Percentiles rank a stretch among this genome's conserved stretches.
Evolutionary conservation across 2,888 invertebrate species (phyloP).

Genomic region (Luperina testacea): DNA sequence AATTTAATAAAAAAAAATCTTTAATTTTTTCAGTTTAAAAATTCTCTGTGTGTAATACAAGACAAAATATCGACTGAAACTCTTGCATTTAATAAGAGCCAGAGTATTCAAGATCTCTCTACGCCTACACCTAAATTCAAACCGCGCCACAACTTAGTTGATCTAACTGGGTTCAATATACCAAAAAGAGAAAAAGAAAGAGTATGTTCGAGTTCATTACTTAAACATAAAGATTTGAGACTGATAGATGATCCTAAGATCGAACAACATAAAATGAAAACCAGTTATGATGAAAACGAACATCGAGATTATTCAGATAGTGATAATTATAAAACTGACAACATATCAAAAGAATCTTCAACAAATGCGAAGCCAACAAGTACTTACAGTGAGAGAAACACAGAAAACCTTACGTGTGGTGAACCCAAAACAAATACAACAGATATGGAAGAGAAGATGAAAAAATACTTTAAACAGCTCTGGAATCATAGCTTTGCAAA

Average conservation of each 20-base stretch:
- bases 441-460: slow-evolving; percentile 6
- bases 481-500: neutral
- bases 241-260: neutral
- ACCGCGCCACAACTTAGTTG: slow-evolving; percentile 44
- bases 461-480: slow-evolving; percentile 7
- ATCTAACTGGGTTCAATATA: slow-evolving; percentile 45
- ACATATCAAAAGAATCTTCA: neutral
- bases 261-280: neutral
- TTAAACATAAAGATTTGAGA: slow-evolving; percentile 9
- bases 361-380: neutral
- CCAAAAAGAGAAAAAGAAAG: slow-evolving; percentile 27
- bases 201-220: neutral
- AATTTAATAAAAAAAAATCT: too few species aligned
- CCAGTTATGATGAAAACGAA: neutral
- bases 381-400: neutral
- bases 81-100: slow-evolving; percentile 12
- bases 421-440: neutral
- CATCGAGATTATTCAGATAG: neutral
- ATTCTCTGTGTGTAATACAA: slow-evolving; percentile 2
- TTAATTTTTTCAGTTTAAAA: slow-evolving; percentile 16
- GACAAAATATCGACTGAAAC: neutral
- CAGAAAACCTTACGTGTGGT: neutral
- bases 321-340: neutral
- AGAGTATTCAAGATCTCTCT: slow-evolving; percentile 5
- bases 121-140: slow-evolving; percentile 3